Conservation (phyloP, 2,113 vertebrate species). For the Siphamia tubifer region DNA sequence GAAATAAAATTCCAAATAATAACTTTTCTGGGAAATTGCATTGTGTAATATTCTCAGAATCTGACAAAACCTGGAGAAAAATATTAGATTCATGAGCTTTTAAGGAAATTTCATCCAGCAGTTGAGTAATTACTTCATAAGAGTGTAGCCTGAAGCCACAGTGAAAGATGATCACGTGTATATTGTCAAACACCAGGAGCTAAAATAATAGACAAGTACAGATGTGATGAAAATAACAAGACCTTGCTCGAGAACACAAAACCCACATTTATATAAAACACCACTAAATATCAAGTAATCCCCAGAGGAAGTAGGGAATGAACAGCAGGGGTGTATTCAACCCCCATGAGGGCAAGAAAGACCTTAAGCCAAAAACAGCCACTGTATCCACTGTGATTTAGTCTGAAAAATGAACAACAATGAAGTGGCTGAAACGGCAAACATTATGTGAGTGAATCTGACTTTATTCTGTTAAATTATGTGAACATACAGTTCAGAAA, state of each 20-base stretch:
- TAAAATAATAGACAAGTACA: background rate
- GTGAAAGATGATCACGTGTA: conserved; percentile 14
- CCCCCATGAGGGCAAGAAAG: background rate
- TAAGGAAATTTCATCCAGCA: conserved; percentile 20
- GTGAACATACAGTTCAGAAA: conserved; percentile 14
- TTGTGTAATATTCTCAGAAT: conserved; percentile 26
- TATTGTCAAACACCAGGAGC: background rate
- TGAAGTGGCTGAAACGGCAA: no score
- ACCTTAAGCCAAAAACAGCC: no score
- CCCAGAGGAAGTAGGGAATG: background rate
- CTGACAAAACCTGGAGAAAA: conserved; percentile 12
- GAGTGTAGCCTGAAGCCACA: conserved; percentile 46
- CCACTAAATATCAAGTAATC: conserved; percentile 17
- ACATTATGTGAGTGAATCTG: background rate
- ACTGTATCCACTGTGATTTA: no score
- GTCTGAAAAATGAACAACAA: no score
- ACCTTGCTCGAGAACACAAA: background rate
- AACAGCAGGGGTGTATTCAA: background rate
- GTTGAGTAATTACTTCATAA: conserved; percentile 42
- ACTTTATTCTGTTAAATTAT: conserved; percentile 51
- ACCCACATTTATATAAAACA: conserved; percentile 12
- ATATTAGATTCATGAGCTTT: conserved; percentile 20
- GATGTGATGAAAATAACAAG: background rate
- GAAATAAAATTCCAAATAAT: conserved; percentile 18
- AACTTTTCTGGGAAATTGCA: conserved; percentile 16